These are phyloP conservation scores for Ornithoptera alexandrae DNA, from an alignment of 2,888 invertebrate species.

Conservation along the genomic window DNA sequence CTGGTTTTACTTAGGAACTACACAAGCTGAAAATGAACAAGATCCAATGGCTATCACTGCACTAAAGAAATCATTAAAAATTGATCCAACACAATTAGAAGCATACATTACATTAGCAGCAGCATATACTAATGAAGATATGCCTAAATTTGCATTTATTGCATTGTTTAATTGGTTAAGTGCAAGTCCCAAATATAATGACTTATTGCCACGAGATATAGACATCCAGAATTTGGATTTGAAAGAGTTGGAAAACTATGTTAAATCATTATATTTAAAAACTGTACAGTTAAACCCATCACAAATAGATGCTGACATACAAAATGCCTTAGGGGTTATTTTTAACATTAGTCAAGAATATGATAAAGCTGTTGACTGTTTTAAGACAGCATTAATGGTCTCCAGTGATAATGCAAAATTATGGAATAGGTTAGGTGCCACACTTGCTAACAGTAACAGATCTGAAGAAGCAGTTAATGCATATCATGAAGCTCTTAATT, in stretches of 20 bases:
- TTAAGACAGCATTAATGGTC: constrained; percentile 92
- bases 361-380: constrained; percentile 98
- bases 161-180: constrained; percentile 89
- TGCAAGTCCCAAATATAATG: constrained; percentile 89
- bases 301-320: constrained; percentile 92
- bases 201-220: constrained; percentile 82
- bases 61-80: constrained; percentile 88
- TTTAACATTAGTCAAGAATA: constrained; percentile 97
- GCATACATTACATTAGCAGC: constrained; percentile 95
- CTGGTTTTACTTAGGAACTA: constrained; percentile 93
- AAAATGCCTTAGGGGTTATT: constrained; percentile 95
- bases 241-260: constrained; percentile 78
- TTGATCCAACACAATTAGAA: constrained; percentile 88
- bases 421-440: constrained; percentile 99
- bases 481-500: constrained; percentile 92
- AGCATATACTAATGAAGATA: constrained; percentile 97
- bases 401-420: constrained; percentile 90
- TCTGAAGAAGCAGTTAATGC: constrained; percentile 98
- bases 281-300: constrained; percentile 89
- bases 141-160: constrained; percentile 92
- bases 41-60: constrained; percentile 96
- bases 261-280: constrained; percentile 87
- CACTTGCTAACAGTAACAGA: constrained; percentile 95
- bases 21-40: constrained; percentile 99
- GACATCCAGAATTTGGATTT: constrained; percentile 63